Percentiles rank a stretch among this genome's conserved stretches.
Conservation (phyloP, 1,140 invertebrate species). For the Acromyrmex heyeri region DNA sequence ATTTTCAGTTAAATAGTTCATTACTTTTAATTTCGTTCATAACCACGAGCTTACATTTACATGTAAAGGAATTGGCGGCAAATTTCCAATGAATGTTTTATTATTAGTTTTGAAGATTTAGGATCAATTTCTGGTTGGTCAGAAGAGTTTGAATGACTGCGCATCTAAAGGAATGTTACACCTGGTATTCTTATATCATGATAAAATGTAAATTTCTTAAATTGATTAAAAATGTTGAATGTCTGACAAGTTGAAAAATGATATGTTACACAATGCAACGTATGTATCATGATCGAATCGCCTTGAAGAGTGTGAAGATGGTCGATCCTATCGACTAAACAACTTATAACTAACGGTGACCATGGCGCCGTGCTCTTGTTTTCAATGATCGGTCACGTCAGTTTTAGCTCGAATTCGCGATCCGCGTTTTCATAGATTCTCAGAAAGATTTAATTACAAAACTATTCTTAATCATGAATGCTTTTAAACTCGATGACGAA, state of each 20-base stretch:
- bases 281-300: too few species aligned
- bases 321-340: conserved; percentile 42
- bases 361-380: conserved; percentile 44
- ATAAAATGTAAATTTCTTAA: not conserved
- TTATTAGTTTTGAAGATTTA: too few species aligned
- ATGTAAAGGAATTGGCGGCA: too few species aligned
- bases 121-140: too few species aligned
- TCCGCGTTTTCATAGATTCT: conserved; percentile 20
- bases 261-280: not conserved
- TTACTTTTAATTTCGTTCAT: too few species aligned
- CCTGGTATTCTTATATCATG: too few species aligned
- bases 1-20: too few species aligned
- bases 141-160: too few species aligned
- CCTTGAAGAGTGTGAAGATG: not conserved
- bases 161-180: too few species aligned
- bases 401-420: not conserved
- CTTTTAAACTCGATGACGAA: not conserved
- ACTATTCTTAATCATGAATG: conserved; percentile 9
- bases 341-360: conserved; percentile 26
- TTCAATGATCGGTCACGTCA: conserved; percentile 36
- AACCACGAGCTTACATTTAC: too few species aligned
- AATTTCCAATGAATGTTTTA: too few species aligned
- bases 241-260: conserved; percentile 2
- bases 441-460: not conserved
- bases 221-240: not conserved